Base-by-base conservation (phyloP, 2,113 vertebrate genomes). In the Ciconia boyciana region DNA sequence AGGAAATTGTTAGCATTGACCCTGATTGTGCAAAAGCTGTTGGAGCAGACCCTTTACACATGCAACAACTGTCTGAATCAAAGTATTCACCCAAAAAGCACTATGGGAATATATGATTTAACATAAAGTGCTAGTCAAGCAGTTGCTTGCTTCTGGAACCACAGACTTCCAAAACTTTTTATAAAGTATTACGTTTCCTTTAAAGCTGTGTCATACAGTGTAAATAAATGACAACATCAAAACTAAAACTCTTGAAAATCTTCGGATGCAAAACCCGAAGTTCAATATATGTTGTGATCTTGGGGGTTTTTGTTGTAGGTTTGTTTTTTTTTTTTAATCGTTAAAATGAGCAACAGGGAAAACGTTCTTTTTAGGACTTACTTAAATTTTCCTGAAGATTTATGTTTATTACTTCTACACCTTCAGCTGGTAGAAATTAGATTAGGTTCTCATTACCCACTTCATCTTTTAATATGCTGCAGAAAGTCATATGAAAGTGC, bases 121-220 rank as follows among this genome's bases (percentile, higher is more conserved):
- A 49, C 43, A 83, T 49, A 75, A 93, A 72, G 28, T 4, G 2
- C 26, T 81, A 41, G 65, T 41, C 48, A 68, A 55, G 41, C 46
- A 36, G 62, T 49, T 86, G 74, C 89, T 97, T 76, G 43, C 32
- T 82, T 95, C 71, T 94, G 89, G 44, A 94, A 58, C 29, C 29
- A 57, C 43, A 76, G 89, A 41, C 91, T 97, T 94, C 62, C 64
- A 77, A 96, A 98, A 98, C 94, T 98, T 98, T 95, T 39, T 69
- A 58, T 54, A 2, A 81, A 94, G 83, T 54, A 46, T 34, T 29
- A 8, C 4, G 10, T 26, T 16, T 48, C 41, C 43, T 80, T 92
- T 57, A 46, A 62, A 68, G 29, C 64, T 58, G 34, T 55, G 41
- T 74, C 41, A 72, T 31, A 12, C 24, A 6, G 18, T 7, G 54